Base-by-base conservation (phyloP, 2,888 invertebrate species). In the Drosophila ustulata region DNA sequence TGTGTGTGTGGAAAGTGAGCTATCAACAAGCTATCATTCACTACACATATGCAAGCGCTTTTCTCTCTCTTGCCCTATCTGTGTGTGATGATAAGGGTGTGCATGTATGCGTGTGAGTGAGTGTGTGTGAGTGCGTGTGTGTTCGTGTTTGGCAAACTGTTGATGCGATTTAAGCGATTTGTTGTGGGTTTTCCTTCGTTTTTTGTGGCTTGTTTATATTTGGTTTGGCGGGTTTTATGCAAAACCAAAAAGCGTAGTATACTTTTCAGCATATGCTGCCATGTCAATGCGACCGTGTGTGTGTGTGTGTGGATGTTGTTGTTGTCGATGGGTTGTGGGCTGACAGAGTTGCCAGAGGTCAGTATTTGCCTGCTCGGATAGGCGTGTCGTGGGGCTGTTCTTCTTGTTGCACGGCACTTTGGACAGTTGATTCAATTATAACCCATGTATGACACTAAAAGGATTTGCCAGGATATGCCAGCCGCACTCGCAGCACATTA, bases 111-210 rank as follows among this genome's bases (percentile, higher is more conserved):
- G 56, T 68, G 61, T 64, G 52, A 61, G 68, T 18, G 56, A 66
- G 61, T 64, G 52, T 63, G 68, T 18, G 11, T 50, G 61, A 37
- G 56, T 46, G 47, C 23, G 53, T 39, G 47, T 62, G 64, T 71
- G 76, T 68, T 65, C 62, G 67, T 75, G 67, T 72, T 71, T 80
- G 81, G 85, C 88, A 87, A 84, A 89, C 89, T 85, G 85, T 85
- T 85, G 89, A 89, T 89, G 82, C 88, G 85, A 85, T 79, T 85
- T 85, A 89, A 89, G 86, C 86, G 88, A 89, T 89, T 86, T 86
- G 86, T 85, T 86, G 82, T 78, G 88, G 86, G 83, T 78, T 88
- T 80, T 70, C 50, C 59, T 70, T 71, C 52, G 46, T 58, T 66
- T 25, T 50, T 62, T 65, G 57, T 64, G 30, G 45, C 46, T 69